Evolutionary conservation across 1,140 invertebrate genomes (phyloP).

Genomic region (Ruditapes philippinarum): DNA sequence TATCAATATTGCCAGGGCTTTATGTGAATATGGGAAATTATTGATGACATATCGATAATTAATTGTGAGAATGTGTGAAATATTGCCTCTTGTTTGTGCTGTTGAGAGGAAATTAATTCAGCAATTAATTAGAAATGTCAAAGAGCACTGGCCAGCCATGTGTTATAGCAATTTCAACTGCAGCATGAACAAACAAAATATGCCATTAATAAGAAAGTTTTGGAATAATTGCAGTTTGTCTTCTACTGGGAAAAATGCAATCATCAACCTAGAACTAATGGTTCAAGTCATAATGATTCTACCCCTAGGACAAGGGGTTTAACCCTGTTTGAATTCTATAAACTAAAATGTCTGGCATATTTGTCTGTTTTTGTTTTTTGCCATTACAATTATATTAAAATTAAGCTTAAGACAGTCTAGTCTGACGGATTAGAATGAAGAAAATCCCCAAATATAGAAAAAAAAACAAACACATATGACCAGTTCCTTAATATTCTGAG

Average conservation of each 20-base stretch:
- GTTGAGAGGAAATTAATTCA: constrained; percentile 36
- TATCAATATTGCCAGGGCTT: neutral
- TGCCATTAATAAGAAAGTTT: neutral
- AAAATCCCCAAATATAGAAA: too few relatives aligned
- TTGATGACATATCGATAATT: constrained; percentile 57
- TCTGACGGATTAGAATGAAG: too few relatives aligned
- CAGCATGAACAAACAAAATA: neutral
- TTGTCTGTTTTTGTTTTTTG: too few relatives aligned
- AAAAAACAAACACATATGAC: too few relatives aligned
- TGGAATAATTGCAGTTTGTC: constrained; percentile 6
- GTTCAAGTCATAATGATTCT: neutral
- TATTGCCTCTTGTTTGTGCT: constrained; percentile 42
- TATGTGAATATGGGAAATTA: neutral
- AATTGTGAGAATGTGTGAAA: constrained; percentile 45
- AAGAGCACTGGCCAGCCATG: constrained; percentile 7
- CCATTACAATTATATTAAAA: too few relatives aligned
- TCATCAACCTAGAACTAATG: constrained; percentile 1
- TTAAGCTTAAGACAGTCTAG: too few relatives aligned
- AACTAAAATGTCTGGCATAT: neutral
- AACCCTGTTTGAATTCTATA: neutral
- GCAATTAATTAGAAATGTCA: constrained; percentile 61
- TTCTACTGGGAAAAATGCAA: constrained; percentile 8
- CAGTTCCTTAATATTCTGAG: too few relatives aligned
- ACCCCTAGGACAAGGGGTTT: neutral
- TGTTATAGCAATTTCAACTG: neutral